phyloP scores from a whole-genome alignment of 2,797 vertebrate species.

The Parauchenoglanis ngamensis region DNA sequence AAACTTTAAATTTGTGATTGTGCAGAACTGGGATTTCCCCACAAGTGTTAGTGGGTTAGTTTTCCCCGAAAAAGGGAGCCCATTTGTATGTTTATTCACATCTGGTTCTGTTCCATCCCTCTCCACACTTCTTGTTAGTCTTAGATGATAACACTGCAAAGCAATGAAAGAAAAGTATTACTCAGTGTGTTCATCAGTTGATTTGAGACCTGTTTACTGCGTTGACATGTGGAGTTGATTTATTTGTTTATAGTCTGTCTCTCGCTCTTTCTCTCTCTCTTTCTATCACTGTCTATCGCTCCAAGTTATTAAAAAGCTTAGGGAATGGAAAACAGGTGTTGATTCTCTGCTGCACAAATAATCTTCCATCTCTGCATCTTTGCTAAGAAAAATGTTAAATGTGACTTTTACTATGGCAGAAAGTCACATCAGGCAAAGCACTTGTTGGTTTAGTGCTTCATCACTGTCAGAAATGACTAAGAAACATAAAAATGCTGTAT shows the following conservation, averaged over 20 bases:
- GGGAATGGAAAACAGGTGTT: constrained; percentile 53
- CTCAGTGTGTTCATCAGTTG: background rate
- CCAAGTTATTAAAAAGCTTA: constrained; percentile 21
- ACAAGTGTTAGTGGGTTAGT: background rate
- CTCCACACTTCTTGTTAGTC: background rate
- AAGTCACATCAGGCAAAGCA: background rate
- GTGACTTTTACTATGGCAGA: background rate
- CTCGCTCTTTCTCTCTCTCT: background rate
- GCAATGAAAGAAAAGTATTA: background rate
- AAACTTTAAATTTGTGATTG: background rate
- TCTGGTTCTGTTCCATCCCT: background rate
- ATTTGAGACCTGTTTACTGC: constrained; percentile 27
- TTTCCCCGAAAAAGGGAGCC: background rate
- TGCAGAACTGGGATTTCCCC: background rate
- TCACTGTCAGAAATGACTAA: background rate
- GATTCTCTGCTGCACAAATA: constrained; percentile 30
- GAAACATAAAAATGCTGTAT: background rate
- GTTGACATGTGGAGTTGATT: constrained; percentile 28
- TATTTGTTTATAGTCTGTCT: constrained; percentile 19
- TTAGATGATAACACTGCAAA: background rate
- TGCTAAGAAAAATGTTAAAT: background rate
- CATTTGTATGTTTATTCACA: background rate
- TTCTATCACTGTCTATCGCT: background rate
- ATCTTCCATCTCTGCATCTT: background rate
- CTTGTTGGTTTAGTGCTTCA: background rate